Percentiles rank a stretch among this genome's conserved stretches.
These are phyloP conservation scores for Chalcis sispes DNA, from an alignment of 2,888 invertebrate genomes.

Conservation along the genomic window DNA sequence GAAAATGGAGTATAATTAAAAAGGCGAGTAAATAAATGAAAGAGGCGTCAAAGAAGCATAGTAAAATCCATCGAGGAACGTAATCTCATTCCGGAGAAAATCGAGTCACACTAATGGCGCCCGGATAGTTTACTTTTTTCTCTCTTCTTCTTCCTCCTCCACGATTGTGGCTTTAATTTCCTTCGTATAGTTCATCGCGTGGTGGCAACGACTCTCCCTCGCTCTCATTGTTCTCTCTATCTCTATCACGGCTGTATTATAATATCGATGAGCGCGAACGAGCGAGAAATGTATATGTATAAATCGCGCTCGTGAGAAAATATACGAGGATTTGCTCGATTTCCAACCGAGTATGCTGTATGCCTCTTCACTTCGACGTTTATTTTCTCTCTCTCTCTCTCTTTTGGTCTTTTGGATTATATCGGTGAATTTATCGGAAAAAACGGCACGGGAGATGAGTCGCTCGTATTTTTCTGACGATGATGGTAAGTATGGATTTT, in stretches of 20 bases:
- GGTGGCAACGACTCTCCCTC: no score
- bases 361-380: neutral
- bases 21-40: conserved; percentile 2
- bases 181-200: no score
- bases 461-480: conserved; percentile 50
- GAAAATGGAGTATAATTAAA: conserved; percentile 12
- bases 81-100: conserved; percentile 29
- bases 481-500: conserved; percentile 53
- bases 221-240: neutral
- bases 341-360: no score
- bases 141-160: neutral
- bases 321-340: conserved; percentile 23
- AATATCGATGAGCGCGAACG: conserved; percentile 2
- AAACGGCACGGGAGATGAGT: conserved; percentile 46
- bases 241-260: neutral
- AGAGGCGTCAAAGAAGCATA: neutral
- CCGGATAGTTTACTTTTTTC: neutral
- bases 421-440: conserved; percentile 51
- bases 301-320: no score
- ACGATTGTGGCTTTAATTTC: no score
- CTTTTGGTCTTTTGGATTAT: conserved; percentile 26
- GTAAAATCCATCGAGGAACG: conserved; percentile 10
- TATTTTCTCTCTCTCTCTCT: conserved; percentile 10
- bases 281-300: no score
- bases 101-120: conserved; percentile 43